Evolutionary conservation across 1,140 invertebrate genomes (phyloP), one percentile per base, ranked within the genome.

Genomic region (Heliothis virescens): DNA sequence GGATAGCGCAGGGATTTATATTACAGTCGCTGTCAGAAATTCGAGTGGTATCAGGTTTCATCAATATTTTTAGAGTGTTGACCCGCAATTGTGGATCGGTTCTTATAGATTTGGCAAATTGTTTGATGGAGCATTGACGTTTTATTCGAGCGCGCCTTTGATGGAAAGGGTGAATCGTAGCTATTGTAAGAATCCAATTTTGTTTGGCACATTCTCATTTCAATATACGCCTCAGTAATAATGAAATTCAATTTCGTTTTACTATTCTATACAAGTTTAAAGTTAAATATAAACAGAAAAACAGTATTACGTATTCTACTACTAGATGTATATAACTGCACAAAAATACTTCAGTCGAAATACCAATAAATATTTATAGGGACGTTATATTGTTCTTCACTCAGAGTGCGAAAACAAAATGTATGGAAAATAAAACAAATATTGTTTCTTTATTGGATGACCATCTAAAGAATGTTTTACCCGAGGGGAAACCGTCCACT

Each of bases 1-100:
- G 85, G 87, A 92, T 89, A 86, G 85, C 79, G 85, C 34, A 84
- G 80, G 88, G 89, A 90, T 90, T 93, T 93, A 89, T 93, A 90
- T 90, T 88, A 87, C 83, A 89, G 73, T 78, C 79, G 62, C 86
- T 91, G 90, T 85, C 88, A 87, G 85, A 83, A 82, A 86, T 84
- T 85, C 84, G 83, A 86, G 81, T 79, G 81, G 87, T 88, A 88
- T 93, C 90, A 88, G 86, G 84, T 92, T 92, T 85, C 87, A 85
- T 88, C 87, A 88, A 90, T 91, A 90, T 90, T 89, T 87, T 79
- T 82, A 79, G 85, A 82, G 79, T 80, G 80, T 86, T 86, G 79
- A 86, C 81, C 85, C 65, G 55, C 52, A 71, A 59, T 75, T 77
- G 53, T 52, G 69, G 65, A 74, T 79, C 59, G 48, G 60, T 73